phyloP scores from a whole-genome alignment of 2,888 invertebrate species.

The Scelioninae gen. 2 region DNA sequence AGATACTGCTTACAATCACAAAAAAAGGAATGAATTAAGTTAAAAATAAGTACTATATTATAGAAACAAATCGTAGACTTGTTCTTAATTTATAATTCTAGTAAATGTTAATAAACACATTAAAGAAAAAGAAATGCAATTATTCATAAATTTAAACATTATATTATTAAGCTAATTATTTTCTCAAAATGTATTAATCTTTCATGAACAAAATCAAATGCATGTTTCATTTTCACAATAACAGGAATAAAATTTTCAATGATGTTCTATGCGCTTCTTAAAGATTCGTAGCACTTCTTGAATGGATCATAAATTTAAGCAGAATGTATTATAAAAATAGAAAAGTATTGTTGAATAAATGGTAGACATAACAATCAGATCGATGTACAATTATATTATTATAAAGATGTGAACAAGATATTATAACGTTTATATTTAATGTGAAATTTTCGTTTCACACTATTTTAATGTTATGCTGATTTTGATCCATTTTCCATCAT shows the following conservation, averaged over 20 bases:
- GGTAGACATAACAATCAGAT: conserved; percentile 12
- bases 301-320: conserved; percentile 47
- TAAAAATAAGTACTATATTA: conserved; percentile 20
- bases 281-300: conserved; percentile 14
- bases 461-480: conserved; percentile 13
- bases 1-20: conserved; percentile 11
- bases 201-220: too few relatives aligned
- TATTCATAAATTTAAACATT: too few relatives aligned
- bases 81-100: background rate
- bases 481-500: conserved; percentile 39
- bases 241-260: conserved; percentile 66
- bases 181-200: too few relatives aligned
- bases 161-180: too few relatives aligned
- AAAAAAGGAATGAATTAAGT: conserved; percentile 22
- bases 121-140: background rate
- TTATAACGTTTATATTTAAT: background rate
- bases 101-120: background rate
- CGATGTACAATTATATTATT: background rate
- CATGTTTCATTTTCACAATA: too few relatives aligned
- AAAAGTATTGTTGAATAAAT: conserved; percentile 31
- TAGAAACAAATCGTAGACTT: conserved; percentile 27
- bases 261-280: conserved; percentile 44
- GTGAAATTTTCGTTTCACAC: too few relatives aligned
- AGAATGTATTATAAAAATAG: conserved; percentile 45
- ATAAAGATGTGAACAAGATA: conserved; percentile 4